Percentiles rank a stretch among this genome's conserved stretches.
phyloP scores from a whole-genome alignment of 2,888 invertebrate genomes.

The Cerceris ruficornis region DNA sequence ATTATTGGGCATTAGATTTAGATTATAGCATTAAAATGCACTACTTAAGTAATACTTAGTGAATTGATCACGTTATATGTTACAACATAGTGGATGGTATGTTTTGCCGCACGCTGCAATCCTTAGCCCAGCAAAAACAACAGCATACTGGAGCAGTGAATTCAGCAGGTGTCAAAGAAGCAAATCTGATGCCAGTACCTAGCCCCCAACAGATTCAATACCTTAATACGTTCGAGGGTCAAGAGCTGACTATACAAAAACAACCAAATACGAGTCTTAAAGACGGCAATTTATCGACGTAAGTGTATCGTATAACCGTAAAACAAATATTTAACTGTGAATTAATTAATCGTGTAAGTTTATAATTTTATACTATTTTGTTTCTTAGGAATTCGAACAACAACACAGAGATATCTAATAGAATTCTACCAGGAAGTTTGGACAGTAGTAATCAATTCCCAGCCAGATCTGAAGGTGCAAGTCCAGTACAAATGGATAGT shows the following conservation, averaged over 20 bases:
- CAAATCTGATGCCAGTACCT: slow-evolving; percentile 97
- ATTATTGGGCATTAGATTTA: background rate
- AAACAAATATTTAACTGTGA: background rate
- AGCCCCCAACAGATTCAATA: slow-evolving; percentile 98
- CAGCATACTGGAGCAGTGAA: slow-evolving; percentile 79
- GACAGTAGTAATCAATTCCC: slow-evolving; percentile 75
- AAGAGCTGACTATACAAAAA: slow-evolving; percentile 97
- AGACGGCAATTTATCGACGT: slow-evolving; percentile 89
- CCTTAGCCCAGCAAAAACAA: slow-evolving; percentile 85
- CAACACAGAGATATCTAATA: slow-evolving; percentile 75
- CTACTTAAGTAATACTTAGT: slow-evolving; percentile 30
- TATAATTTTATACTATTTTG: background rate
- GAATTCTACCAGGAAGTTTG: slow-evolving; percentile 75
- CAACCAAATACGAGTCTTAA: slow-evolving; percentile 95
- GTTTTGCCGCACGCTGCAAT: slow-evolving; percentile 86
- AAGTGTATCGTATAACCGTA: slow-evolving; percentile 79
- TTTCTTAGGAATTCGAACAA: slow-evolving; percentile 70
- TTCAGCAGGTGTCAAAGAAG: slow-evolving; percentile 86
- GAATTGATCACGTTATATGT: slow-evolving; percentile 51
- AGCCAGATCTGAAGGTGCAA: slow-evolving; percentile 77
- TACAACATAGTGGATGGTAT: slow-evolving; percentile 84
- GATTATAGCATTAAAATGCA: slow-evolving; percentile 42
- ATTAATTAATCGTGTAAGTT: background rate
- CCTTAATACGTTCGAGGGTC: slow-evolving; percentile 97
- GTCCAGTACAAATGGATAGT: slow-evolving; percentile 79